Percentiles rank a stretch among this genome's conserved stretches.
phyloP scores from a whole-genome alignment of 2,113 vertebrate genomes.

The Herpetotheres cachinnans region DNA sequence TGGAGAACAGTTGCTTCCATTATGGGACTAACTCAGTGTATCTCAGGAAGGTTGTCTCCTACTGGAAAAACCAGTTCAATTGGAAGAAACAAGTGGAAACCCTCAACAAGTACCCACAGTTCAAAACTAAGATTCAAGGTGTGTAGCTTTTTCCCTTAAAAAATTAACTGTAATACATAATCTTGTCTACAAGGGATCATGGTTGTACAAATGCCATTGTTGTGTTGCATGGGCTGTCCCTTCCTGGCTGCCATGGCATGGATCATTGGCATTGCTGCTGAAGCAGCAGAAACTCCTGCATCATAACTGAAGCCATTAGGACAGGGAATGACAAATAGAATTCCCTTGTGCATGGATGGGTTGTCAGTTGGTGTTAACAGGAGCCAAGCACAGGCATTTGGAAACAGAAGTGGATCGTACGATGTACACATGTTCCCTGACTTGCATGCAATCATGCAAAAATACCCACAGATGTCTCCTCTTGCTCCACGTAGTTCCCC shows the following conservation, averaged over 20 bases:
- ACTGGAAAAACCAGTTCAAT: slow-evolving; percentile 77
- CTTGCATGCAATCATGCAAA: not conserved
- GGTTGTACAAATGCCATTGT: not conserved
- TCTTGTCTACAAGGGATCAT: not conserved
- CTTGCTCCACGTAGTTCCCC: not conserved
- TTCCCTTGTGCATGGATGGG: not conserved
- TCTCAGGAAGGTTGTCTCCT: slow-evolving; percentile 72
- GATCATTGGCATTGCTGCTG: not conserved
- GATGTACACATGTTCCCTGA: not conserved
- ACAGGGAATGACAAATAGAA: slow-evolving; percentile 15
- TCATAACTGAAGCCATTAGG: not conserved
- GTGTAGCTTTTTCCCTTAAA: not conserved
- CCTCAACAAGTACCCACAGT: slow-evolving; percentile 79
- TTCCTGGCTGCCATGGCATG: not conserved
- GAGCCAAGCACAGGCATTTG: not conserved
- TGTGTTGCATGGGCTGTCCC: not conserved
- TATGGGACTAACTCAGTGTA: slow-evolving; percentile 72
- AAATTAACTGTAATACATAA: not conserved
- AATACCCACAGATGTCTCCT: not conserved
- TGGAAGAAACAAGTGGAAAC: slow-evolving; percentile 79
- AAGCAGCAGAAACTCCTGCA: not conserved
- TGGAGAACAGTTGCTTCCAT: slow-evolving; percentile 74
- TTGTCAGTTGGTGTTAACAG: slow-evolving; percentile 31
- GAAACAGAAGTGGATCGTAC: not conserved
- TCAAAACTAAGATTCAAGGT: slow-evolving; percentile 85